A percentile compares a stretch with the other conserved stretches of the same genome.
phyloP scores from a whole-genome alignment of 2,888 invertebrate genomes.

The Sericinus montela region DNA sequence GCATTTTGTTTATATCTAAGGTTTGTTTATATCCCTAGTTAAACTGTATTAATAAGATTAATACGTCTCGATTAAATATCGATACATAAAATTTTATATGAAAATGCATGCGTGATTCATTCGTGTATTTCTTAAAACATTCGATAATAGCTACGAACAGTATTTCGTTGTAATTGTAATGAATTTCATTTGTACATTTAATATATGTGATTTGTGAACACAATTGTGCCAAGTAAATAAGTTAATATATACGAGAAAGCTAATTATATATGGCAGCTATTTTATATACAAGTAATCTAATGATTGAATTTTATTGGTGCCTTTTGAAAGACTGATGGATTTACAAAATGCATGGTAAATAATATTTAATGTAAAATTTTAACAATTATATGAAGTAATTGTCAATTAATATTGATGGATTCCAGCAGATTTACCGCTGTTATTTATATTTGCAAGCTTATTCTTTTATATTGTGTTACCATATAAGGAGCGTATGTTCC shows the following conservation, averaged over 20 bases:
- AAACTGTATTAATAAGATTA: neutral
- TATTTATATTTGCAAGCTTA: constrained; percentile 28
- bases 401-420: constrained; percentile 14
- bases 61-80: neutral
- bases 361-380: constrained; percentile 12
- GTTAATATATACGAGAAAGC: constrained; percentile 9
- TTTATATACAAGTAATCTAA: constrained; percentile 28
- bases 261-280: constrained; percentile 18
- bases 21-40: neutral
- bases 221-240: constrained; percentile 13
- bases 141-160: constrained; percentile 1
- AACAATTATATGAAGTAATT: constrained; percentile 9
- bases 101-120: neutral
- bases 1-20: constrained; percentile 7
- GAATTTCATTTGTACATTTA: constrained; percentile 6
- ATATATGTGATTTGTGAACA: constrained; percentile 14
- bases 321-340: constrained; percentile 56
- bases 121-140: neutral
- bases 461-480: constrained; percentile 37
- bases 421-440: neutral
- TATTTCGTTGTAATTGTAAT: constrained; percentile 3
- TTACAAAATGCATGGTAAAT: constrained; percentile 10
- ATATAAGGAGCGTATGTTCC: constrained; percentile 21
- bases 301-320: constrained; percentile 52
- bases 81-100: neutral